Evolutionary conservation across 1,140 invertebrate genomes (phyloP).

Genomic region (Megalopta genalis): DNA sequence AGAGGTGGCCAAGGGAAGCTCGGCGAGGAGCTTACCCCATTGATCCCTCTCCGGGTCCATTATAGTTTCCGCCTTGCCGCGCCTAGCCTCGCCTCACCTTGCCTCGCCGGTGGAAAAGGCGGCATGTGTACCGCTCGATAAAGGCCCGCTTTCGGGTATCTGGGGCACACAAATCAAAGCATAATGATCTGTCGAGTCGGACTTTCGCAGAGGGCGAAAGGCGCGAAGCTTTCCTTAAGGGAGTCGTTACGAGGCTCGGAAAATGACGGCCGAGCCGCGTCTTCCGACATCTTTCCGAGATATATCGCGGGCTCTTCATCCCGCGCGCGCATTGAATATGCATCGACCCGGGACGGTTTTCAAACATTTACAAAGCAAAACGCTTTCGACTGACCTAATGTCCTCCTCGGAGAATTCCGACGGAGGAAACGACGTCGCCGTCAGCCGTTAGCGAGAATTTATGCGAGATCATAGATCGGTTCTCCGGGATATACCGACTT

Average conservation of each 20-base stretch:
- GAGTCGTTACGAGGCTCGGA: slow-evolving; percentile 22
- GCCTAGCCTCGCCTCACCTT: no score
- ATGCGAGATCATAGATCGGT: no score
- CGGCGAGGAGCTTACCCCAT: neutral
- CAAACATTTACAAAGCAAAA: neutral
- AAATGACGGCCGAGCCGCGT: neutral
- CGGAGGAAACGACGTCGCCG: no score
- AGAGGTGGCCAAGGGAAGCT: no score
- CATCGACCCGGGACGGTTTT: neutral
- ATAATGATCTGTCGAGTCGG: slow-evolving; percentile 32
- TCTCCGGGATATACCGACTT: no score
- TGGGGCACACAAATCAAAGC: slow-evolving; percentile 40
- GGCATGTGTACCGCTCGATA: slow-evolving; percentile 24
- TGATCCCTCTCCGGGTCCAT: neutral
- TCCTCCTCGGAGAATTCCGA: no score
- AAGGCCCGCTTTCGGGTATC: slow-evolving; percentile 29
- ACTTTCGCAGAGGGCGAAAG: slow-evolving; percentile 14
- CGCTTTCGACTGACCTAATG: neutral
- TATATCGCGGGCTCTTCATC: slow-evolving; percentile 3
- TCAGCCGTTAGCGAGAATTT: no score
- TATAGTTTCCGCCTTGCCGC: neutral
- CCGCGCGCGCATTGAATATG: neutral
- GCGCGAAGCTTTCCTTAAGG: slow-evolving; percentile 16
- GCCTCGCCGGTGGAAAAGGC: neutral
- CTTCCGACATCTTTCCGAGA: no score